Conservation (phyloP, 2,888 invertebrate species). For the Petrolisthes manimaculis region DNA sequence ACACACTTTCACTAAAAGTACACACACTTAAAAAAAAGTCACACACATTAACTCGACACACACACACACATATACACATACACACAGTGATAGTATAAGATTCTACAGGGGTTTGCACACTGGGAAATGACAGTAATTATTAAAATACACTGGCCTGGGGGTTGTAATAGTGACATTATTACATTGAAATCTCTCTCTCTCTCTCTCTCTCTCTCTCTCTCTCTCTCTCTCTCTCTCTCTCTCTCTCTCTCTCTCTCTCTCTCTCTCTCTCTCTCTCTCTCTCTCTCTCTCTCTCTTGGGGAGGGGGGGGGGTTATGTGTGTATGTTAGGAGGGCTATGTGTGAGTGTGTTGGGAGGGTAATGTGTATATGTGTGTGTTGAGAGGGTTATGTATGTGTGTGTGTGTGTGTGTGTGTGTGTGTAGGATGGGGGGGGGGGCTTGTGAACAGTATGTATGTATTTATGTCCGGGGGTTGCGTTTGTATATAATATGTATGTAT, state of each 20-base stretch:
- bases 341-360: no score
- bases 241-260: constrained; percentile 1
- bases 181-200: not conserved
- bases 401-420: not conserved
- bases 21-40: not conserved
- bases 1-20: not conserved
- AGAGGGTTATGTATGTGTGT: no score
- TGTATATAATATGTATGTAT: no score
- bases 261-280: not conserved
- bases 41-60: not conserved
- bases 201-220: not conserved
- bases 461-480: not conserved
- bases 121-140: no score
- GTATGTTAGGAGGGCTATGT: no score
- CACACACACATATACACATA: not conserved
- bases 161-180: not conserved
- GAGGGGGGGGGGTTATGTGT: no score
- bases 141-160: no score
- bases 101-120: no score
- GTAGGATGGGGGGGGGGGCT: not conserved
- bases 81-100: not conserved
- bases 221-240: not conserved
- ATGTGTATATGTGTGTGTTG: no score
- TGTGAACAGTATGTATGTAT: not conserved
- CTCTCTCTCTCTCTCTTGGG: no score